Evolutionary conservation across 2,888 invertebrate species (phyloP), one percentile per base, ranked within the genome.

Genomic region (Microplitis manilae): DNA sequence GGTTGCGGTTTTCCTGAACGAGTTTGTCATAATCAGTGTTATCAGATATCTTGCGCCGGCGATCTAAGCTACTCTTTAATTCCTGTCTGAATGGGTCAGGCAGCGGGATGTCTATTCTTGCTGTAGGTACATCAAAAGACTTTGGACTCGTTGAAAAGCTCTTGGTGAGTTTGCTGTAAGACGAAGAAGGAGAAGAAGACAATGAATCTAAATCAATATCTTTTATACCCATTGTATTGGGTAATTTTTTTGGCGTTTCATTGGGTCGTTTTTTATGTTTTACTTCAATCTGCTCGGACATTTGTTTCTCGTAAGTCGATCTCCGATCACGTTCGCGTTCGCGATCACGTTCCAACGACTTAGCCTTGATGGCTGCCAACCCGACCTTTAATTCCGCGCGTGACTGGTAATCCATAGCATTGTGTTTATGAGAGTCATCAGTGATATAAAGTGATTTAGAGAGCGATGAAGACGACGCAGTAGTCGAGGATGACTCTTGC

Each of bases 21-120:
- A 73, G 38, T 30, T 71, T 76, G 9, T 78, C 75, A 17, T 67
- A 68, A 61, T 69, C 72, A 2, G 67, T 59, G 68, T 60, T 75
- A 17, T 74, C 68, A n/a, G 79, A 79, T 74, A 70, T 77, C 13
- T 79, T 79, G 9, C 79, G 73, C 41, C 82, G 76, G 61, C 81
- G 81, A 64, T 83, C 83, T 39, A 83, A 67, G 17, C 81, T 81
- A 38, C 79, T 84, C 71, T 84, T 84, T 61, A 86, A 78, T 74
- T 86, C 86, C 30, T 85, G 83, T 70, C 86, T 84, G 68, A 86
- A 86, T 6, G 84, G 85, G 80, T 86, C 86, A n/a, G 84, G 83
- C 15, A 83, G 68, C 74, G 82, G 69, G 7, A 79, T 79, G 79
- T 67, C 79, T 68, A 80, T 83, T 81, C 71, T 82, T 77, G 68